Conservation (phyloP, 2,797 vertebrate species). For the Aratinga solstitialis region DNA sequence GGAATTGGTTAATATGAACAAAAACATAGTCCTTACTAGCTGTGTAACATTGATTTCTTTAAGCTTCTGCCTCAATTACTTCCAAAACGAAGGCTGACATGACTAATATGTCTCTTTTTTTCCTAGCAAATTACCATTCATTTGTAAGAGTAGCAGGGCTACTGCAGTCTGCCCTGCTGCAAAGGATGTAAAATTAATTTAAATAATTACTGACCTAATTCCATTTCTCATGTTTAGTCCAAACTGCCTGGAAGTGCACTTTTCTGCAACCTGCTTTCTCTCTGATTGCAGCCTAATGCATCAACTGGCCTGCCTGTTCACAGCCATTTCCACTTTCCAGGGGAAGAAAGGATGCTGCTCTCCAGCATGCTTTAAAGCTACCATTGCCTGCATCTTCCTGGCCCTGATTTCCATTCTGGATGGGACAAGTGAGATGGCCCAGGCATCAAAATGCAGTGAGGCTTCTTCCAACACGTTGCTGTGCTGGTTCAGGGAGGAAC, state of each 20-base stretch:
- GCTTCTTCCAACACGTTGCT: background rate
- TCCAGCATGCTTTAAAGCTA: background rate
- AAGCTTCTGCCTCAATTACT: slow-evolving; percentile 69
- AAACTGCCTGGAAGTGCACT: slow-evolving; percentile 43
- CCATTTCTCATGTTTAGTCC: slow-evolving; percentile 14
- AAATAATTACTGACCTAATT: slow-evolving; percentile 59
- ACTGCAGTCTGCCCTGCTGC: slow-evolving; percentile 22
- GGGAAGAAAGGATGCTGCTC: background rate
- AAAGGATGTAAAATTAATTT: slow-evolving; percentile 60
- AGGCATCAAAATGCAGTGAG: background rate
- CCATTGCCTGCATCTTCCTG: background rate
- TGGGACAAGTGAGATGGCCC: background rate
- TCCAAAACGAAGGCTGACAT: slow-evolving; percentile 51
- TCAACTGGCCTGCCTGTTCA: background rate
- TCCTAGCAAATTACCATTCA: slow-evolving; percentile 60
- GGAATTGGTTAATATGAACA: slow-evolving; percentile 49
- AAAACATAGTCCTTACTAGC: slow-evolving; percentile 48
- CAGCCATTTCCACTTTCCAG: background rate
- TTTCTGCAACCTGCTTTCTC: slow-evolving; percentile 12
- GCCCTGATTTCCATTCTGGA: background rate
- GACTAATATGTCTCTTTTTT: slow-evolving; percentile 64
- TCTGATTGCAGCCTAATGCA: background rate
- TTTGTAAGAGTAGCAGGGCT: slow-evolving; percentile 51
- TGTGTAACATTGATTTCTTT: slow-evolving; percentile 67
- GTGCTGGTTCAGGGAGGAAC: background rate